These are phyloP conservation scores for Stegostoma tigrinum DNA, from an alignment of 2,113 vertebrate genomes.

Conservation along the genomic window DNA sequence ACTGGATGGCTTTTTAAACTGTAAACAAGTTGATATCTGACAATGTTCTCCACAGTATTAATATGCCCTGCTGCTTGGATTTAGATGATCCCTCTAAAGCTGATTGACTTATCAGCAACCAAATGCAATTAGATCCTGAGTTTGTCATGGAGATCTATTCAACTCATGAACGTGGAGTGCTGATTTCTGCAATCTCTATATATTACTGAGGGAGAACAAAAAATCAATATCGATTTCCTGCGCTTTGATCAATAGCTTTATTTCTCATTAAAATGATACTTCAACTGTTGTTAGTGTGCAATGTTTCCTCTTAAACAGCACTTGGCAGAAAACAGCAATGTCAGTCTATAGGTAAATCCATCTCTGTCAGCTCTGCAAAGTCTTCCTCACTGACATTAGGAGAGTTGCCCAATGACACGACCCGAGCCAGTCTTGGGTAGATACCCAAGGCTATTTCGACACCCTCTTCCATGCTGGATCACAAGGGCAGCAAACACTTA, in stretches of 20 bases:
- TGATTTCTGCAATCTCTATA: constrained; percentile 19
- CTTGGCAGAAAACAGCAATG: neutral
- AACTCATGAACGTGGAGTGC: neutral
- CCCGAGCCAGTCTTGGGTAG: neutral
- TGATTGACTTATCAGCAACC: neutral
- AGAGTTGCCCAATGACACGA: neutral
- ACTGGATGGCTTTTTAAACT: neutral
- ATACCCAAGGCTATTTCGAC: neutral
- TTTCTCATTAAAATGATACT: constrained; percentile 14
- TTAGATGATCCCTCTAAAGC: constrained; percentile 13
- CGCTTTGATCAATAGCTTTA: neutral
- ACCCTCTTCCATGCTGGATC: neutral
- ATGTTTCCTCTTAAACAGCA: neutral
- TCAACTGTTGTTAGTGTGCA: neutral
- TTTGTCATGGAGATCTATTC: neutral
- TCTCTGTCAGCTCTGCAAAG: neutral
- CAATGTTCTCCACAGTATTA: neutral
- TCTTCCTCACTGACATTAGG: neutral
- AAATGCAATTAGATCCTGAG: neutral
- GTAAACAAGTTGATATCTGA: neutral
- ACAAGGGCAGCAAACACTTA: neutral
- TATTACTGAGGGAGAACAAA: neutral
- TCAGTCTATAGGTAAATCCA: neutral
- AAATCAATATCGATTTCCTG: constrained; percentile 18
- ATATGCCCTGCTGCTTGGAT: neutral